Percentiles rank a stretch among this genome's conserved stretches.
These are phyloP conservation scores for Procapra przewalskii DNA, from an alignment of 2,113 vertebrate species.

Conservation along the genomic window DNA sequence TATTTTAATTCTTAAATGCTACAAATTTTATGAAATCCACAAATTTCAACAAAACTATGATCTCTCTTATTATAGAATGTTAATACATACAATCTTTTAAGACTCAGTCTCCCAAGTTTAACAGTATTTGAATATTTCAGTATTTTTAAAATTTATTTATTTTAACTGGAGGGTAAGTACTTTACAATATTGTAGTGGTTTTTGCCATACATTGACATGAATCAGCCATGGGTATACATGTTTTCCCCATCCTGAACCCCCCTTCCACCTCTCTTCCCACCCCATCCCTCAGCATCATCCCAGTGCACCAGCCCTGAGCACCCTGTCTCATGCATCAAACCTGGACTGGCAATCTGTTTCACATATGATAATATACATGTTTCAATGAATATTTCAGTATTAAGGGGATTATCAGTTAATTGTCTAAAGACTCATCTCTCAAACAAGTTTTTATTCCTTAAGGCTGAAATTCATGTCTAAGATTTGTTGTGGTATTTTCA, in stretches of 20 bases:
- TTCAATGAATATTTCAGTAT: not conserved
- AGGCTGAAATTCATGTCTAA: not conserved
- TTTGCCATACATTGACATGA: not conserved
- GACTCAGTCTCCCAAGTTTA: not conserved
- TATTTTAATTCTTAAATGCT: not conserved
- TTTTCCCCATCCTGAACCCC: fast-evolving
- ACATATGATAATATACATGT: not conserved
- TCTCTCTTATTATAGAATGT: not conserved
- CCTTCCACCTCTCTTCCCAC: not conserved
- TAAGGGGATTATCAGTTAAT: not conserved
- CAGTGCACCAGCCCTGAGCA: not conserved
- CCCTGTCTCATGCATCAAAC: not conserved
- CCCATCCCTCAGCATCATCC: not conserved
- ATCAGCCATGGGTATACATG: not conserved
- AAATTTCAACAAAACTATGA: not conserved
- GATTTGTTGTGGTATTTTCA: not conserved
- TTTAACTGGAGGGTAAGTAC: not conserved
- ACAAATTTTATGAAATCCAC: not conserved
- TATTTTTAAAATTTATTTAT: not conserved
- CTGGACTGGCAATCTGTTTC: not conserved
- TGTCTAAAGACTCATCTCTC: not conserved
- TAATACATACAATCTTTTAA: not conserved
- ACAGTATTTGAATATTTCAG: not conserved
- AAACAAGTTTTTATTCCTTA: not conserved
- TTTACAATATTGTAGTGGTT: not conserved